These are phyloP conservation scores for Trachelus iudaicus DNA, from an alignment of 2,888 invertebrate genomes.

Conservation along the genomic window DNA sequence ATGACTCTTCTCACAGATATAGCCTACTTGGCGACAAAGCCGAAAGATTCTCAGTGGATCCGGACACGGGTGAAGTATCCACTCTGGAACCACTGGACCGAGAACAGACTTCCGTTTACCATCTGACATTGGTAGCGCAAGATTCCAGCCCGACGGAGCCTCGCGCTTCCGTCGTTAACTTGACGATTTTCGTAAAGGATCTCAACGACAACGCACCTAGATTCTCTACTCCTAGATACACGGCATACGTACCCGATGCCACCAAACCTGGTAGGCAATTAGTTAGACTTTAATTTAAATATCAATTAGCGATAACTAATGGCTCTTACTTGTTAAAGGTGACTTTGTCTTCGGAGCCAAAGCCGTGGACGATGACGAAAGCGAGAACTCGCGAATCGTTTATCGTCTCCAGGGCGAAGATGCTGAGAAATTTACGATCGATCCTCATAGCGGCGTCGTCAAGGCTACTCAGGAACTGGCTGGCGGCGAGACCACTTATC, in stretches of 20 bases:
- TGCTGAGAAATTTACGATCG: conserved; percentile 81
- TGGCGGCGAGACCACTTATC: conserved; percentile 73
- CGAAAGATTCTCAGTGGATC: conserved; percentile 83
- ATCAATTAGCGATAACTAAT: conserved; percentile 11
- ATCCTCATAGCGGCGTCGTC: conserved; percentile 86
- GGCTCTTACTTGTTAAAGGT: conserved; percentile 53
- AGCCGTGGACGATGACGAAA: conserved; percentile 86
- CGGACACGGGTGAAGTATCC: conserved; percentile 81
- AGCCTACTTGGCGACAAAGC: conserved; percentile 85
- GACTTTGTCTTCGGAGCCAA: conserved; percentile 92
- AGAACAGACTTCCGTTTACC: conserved; percentile 81
- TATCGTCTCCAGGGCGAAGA: conserved; percentile 85
- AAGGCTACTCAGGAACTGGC: conserved; percentile 80
- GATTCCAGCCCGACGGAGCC: conserved; percentile 90
- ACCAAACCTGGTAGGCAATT: conserved; percentile 73
- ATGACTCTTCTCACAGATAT: conserved; percentile 69
- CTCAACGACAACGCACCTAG: conserved; percentile 88
- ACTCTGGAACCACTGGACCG: conserved; percentile 81
- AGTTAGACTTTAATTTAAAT: not conserved
- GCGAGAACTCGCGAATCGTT: conserved; percentile 81
- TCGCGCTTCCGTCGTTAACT: conserved; percentile 82
- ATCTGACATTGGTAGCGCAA: conserved; percentile 86
- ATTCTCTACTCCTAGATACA: conserved; percentile 80
- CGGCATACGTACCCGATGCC: conserved; percentile 84
- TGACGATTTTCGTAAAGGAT: conserved; percentile 83